Base-by-base conservation (phyloP, 2,888 invertebrate genomes). In the Agrochola macilenta region DNA sequence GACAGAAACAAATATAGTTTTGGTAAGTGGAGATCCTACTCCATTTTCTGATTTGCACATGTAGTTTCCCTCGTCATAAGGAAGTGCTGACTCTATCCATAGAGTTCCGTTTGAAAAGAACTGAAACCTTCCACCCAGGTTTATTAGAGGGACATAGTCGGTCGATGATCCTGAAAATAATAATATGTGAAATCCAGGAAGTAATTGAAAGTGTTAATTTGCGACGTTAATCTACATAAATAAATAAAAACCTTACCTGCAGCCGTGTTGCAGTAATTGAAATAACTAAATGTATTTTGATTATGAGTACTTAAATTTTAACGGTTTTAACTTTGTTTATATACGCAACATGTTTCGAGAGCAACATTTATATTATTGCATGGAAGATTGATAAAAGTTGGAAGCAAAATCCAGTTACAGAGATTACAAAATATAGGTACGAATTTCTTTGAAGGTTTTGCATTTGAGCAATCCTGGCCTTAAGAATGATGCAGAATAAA, bases 1-100 rank as follows among this genome's bases (percentile, higher is more conserved):
- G 69, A 98, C 98, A 91, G 98, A 98, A 68, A 98, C 97, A 90
- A 97, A 98, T 89, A 99, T 98, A 76, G 98, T 98, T 97, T 99
- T 99, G 87, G 98, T 98, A 26, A 99, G 97, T 3, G 98, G 98
- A 23, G 98, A 97, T 17, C 99, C 99, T 75, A 99, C 98, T 39
- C 98, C 98, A 92, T 99, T 99, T 88, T 98, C 98, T 0, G 99
- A 98, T 90, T 98, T 97, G 93, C 99, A 99, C 95, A 98, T 97
- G 94, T 99, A 99, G 94, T 98, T 97, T 2, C 99, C 99, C 92
- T 98, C 98, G 88, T 98, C 98, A 90, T 98, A 97, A 12, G 98
- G 97, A 75, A 97, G 97, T 17, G 98, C 98, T 52, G 98, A 97
- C 89, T 98, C 98, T 1, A 98, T 97, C 95, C 97, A 97, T 76